A percentile compares a stretch with the other conserved stretches of the same genome.
Conservation (phyloP, 2,113 vertebrate species). For the Pachyramphus minor region DNA sequence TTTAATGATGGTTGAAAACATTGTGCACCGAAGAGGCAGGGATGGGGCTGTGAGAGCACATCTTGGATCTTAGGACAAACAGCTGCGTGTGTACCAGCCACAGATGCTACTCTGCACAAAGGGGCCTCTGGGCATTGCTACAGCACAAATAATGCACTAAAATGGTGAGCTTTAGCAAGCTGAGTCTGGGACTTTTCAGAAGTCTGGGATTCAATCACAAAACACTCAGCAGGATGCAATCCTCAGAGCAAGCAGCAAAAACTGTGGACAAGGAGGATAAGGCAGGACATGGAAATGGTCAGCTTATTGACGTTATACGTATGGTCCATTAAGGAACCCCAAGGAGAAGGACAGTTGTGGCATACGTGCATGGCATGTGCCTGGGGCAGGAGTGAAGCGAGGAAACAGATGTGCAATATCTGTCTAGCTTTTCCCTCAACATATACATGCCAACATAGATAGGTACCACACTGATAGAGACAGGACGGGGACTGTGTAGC, state of each 20-base stretch:
- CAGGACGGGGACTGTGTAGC: background rate
- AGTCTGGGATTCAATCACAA: background rate
- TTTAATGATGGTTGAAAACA: constrained; percentile 4
- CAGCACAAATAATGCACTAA: background rate
- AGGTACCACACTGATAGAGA: background rate
- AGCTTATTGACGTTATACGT: background rate
- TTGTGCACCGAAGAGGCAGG: background rate
- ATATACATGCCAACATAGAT: too few relatives aligned
- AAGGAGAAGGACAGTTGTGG: background rate
- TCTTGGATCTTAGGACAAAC: constrained; percentile 18
- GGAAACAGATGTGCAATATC: background rate
- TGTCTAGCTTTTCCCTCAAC: background rate
- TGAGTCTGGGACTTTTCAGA: background rate
- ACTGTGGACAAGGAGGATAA: background rate
- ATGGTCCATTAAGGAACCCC: background rate
- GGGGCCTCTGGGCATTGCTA: background rate
- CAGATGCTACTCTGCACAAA: background rate
- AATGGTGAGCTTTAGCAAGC: background rate
- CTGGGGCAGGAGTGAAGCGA: background rate
- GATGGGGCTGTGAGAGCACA: background rate
- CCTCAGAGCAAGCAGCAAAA: background rate
- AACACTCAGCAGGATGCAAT: background rate
- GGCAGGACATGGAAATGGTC: background rate
- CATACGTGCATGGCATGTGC: too few relatives aligned
- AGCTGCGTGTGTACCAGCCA: background rate